phyloP scores from a whole-genome alignment of 2,797 vertebrate genomes.

The Denticeps clupeoides region DNA sequence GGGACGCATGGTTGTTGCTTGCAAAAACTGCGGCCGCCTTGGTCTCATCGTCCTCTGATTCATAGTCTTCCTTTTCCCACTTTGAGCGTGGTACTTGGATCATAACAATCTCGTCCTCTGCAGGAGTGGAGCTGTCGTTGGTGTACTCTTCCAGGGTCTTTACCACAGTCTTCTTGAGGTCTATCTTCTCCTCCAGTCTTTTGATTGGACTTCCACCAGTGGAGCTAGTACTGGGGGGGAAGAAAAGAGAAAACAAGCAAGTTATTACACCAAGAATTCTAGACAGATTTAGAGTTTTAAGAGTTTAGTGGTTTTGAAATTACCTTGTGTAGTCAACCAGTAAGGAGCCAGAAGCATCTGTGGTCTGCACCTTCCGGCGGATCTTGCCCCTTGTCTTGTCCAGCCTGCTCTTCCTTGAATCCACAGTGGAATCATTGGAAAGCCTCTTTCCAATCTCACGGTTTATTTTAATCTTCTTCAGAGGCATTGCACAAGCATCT shows the following conservation, averaged over 20 bases:
- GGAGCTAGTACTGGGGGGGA: conserved; percentile 59
- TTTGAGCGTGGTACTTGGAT: conserved; percentile 70
- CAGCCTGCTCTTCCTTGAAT: conserved; percentile 52
- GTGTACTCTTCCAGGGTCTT: conserved; percentile 74
- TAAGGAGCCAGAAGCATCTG: conserved; percentile 46
- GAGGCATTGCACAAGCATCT: conserved; percentile 58
- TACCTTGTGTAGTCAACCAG: conserved; percentile 77
- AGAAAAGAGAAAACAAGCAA: conserved; percentile 22
- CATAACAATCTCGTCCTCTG: conserved; percentile 69
- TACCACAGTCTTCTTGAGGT: conserved; percentile 62
- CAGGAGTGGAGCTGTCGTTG: conserved; percentile 63
- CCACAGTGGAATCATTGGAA: conserved; percentile 49
- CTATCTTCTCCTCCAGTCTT: conserved; percentile 60
- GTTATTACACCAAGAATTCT: conserved; percentile 29
- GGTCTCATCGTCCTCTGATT: conserved; percentile 69
- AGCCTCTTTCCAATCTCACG: conserved; percentile 73
- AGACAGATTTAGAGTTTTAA: no score
- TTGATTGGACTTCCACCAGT: conserved; percentile 70
- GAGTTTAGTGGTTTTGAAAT: not conserved
- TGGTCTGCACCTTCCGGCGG: conserved; percentile 50
- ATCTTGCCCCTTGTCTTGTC: conserved; percentile 60
- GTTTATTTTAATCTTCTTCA: conserved; percentile 91
- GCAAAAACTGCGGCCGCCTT: conserved; percentile 41
- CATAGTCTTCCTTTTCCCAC: conserved; percentile 75
- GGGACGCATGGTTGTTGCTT: conserved; percentile 21